Conservation (phyloP, 2,113 vertebrate species). For the Uria aalge region DNA sequence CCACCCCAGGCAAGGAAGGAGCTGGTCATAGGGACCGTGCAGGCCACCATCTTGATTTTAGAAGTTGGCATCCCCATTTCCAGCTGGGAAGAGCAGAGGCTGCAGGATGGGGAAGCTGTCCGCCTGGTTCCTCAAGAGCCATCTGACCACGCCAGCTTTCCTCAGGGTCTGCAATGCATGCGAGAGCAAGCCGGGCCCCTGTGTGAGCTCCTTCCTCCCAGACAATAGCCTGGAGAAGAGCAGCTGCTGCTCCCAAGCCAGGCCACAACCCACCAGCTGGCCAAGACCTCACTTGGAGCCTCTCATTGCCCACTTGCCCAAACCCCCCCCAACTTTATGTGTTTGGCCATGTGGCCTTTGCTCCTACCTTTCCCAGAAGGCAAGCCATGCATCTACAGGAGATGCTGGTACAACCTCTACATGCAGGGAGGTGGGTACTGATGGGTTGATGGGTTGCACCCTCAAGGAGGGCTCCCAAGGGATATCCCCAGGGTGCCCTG, state of each 20-base stretch:
- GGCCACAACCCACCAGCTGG: neutral
- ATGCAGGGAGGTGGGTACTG: neutral
- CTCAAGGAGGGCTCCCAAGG: neutral
- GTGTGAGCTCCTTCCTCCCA: neutral
- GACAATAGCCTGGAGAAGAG: neutral
- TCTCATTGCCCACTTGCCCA: neutral
- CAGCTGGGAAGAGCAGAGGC: neutral
- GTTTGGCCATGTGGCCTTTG: accelerated
- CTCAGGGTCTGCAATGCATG: neutral
- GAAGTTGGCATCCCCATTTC: neutral
- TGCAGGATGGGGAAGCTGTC: neutral
- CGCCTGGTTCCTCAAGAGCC: neutral
- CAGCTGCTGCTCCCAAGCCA: neutral
- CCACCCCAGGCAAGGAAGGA: neutral
- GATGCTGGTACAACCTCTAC: too few relatives aligned
- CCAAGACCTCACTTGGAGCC: neutral
- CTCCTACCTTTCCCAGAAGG: neutral
- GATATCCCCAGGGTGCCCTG: neutral
- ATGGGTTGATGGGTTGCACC: too few relatives aligned
- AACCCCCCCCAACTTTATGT: accelerated
- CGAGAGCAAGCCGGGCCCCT: neutral
- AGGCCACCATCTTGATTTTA: neutral
- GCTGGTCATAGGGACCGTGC: neutral
- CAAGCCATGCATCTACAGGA: neutral
- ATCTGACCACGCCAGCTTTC: neutral